Percentiles rank a stretch among this genome's conserved stretches.
These are phyloP conservation scores for Euzetes globulus DNA, from an alignment of 2,888 invertebrate species.

Conservation along the genomic window DNA sequence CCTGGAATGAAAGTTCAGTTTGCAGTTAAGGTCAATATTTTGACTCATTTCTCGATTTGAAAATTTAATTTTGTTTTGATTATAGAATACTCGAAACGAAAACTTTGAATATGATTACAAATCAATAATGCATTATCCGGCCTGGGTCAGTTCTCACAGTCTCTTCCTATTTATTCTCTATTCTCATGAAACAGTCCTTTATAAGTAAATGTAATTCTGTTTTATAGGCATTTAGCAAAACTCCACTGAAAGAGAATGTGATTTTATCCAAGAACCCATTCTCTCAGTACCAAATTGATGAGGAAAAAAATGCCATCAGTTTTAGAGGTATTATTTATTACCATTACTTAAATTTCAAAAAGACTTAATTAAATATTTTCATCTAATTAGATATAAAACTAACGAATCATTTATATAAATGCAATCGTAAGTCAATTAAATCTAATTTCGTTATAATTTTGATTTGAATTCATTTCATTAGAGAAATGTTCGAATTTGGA, in stretches of 20 bases:
- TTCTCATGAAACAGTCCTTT: too few species aligned
- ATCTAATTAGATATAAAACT: slow-evolving; percentile 36
- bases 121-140: slow-evolving; percentile 41
- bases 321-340: slow-evolving; percentile 36
- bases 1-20: slow-evolving; percentile 38
- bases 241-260: slow-evolving; percentile 37
- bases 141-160: slow-evolving; percentile 37
- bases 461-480: too few species aligned
- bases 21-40: not conserved
- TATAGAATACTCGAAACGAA: slow-evolving; percentile 9
- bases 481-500: slow-evolving; percentile 38
- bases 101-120: slow-evolving; percentile 39
- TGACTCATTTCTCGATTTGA: not conserved
- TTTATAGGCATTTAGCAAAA: slow-evolving; percentile 34
- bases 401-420: slow-evolving; percentile 38
- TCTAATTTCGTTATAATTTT: too few species aligned
- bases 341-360: not conserved
- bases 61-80: not conserved
- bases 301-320: slow-evolving; percentile 36
- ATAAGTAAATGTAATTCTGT: not conserved
- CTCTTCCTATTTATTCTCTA: not conserved
- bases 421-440: slow-evolving; percentile 35
- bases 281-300: slow-evolving; percentile 37
- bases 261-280: slow-evolving; percentile 37
- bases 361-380: not conserved